Evolutionary conservation across 2,113 vertebrate species (phyloP).

Genomic region (Circaetus gallicus): DNA sequence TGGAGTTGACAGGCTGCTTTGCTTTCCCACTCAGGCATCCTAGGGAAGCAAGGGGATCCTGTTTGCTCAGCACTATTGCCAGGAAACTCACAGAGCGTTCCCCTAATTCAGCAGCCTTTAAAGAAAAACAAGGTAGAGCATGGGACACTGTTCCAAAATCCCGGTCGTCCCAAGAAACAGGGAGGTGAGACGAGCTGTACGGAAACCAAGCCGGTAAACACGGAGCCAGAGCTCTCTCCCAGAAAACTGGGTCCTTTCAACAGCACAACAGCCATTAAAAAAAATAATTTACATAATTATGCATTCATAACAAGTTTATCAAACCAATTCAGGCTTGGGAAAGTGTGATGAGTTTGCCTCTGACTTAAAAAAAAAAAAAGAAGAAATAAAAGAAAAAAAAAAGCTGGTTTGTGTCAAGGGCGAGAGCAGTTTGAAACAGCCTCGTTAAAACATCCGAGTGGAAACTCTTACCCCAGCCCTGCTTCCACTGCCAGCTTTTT

Average conservation of each 20-base stretch:
- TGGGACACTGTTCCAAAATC: accelerated
- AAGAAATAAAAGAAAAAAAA: too few relatives aligned
- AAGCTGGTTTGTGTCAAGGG: neutral
- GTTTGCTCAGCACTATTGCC: neutral
- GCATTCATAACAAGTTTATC: neutral
- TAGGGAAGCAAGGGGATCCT: neutral
- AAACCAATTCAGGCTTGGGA: neutral
- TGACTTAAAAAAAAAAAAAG: neutral
- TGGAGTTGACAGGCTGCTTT: neutral
- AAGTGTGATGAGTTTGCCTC: neutral
- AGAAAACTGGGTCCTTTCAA: neutral
- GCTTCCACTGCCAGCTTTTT: neutral
- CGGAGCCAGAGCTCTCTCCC: neutral
- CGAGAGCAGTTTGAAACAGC: neutral
- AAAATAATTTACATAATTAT: accelerated
- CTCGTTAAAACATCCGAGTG: neutral
- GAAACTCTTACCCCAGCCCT: neutral
- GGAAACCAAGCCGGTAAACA: neutral
- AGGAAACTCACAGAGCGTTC: neutral
- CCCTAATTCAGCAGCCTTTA: neutral
- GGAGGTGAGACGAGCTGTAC: accelerated
- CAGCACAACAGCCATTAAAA: neutral
- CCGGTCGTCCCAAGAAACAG: accelerated
- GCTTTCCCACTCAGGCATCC: neutral
- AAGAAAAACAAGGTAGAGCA: too few relatives aligned